Conservation (phyloP, 1,140 invertebrate genomes). For the Drosophila bocki region DNA sequence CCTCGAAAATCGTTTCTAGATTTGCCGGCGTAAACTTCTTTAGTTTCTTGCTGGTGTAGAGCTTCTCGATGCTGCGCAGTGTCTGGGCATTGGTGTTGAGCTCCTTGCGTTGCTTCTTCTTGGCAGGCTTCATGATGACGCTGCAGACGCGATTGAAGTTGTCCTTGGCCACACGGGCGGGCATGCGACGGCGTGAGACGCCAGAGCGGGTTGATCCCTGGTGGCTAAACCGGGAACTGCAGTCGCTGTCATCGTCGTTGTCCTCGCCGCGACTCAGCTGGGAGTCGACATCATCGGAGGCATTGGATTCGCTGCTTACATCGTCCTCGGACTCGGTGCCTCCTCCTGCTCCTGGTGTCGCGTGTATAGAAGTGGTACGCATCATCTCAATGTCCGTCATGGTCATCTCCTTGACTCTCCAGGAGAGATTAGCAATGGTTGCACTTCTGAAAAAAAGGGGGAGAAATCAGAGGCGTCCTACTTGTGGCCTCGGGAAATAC, state of each 20-base stretch:
- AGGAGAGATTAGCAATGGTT: conserved; percentile 33
- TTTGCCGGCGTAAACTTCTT: conserved; percentile 75
- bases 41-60: conserved; percentile 72
- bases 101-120: conserved; percentile 64
- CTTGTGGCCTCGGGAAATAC: neutral
- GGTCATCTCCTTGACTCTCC: conserved; percentile 41
- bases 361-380: conserved; percentile 24
- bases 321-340: conserved; percentile 13
- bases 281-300: conserved; percentile 60
- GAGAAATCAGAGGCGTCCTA: neutral
- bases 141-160: conserved; percentile 72
- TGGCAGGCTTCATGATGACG: conserved; percentile 65
- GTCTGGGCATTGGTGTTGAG: conserved; percentile 63
- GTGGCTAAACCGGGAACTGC: conserved; percentile 22
- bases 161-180: conserved; percentile 68
- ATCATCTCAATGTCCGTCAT: conserved; percentile 60
- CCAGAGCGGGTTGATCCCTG: conserved; percentile 37
- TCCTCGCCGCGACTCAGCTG: conserved; percentile 53
- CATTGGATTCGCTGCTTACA: conserved; percentile 47
- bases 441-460: conserved; percentile 15
- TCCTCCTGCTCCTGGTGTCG: neutral
- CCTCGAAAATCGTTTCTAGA: conserved; percentile 81
- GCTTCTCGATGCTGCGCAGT: conserved; percentile 75
- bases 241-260: conserved; percentile 60
- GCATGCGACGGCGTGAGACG: conserved; percentile 66